These are phyloP conservation scores for Cephus spinipes DNA, from an alignment of 2,888 invertebrate genomes.

Conservation along the genomic window DNA sequence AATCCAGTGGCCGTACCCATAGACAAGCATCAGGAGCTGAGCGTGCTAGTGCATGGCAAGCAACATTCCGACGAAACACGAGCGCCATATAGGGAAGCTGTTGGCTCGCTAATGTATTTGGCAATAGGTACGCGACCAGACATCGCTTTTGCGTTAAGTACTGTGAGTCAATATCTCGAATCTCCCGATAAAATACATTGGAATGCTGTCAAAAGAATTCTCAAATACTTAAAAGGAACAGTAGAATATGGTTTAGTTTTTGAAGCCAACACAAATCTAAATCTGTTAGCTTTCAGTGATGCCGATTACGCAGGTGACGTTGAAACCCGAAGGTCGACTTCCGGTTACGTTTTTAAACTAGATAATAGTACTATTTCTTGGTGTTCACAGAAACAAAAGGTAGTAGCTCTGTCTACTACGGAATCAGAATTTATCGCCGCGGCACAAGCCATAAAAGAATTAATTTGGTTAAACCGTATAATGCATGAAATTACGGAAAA, in stretches of 20 bases:
- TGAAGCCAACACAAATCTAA: not conserved
- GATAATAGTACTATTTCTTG: slow-evolving; percentile 19
- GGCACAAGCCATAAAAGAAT: slow-evolving; percentile 29
- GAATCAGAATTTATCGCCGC: slow-evolving; percentile 42
- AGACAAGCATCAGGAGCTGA: slow-evolving; percentile 20
- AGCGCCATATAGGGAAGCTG: slow-evolving; percentile 29
- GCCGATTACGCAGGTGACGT: slow-evolving; percentile 20
- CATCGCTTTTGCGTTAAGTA: slow-evolving; percentile 27
- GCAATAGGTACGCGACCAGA: slow-evolving; percentile 31
- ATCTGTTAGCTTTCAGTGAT: slow-evolving; percentile 24
- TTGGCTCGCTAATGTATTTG: slow-evolving; percentile 31
- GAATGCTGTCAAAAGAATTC: slow-evolving; percentile 28
- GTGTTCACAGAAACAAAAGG: slow-evolving; percentile 32
- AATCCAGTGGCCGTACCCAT: slow-evolving; percentile 37
- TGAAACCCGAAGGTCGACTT: slow-evolving; percentile 25
- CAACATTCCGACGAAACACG: slow-evolving; percentile 1
- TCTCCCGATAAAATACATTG: slow-evolving; percentile 28
- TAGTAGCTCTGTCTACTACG: slow-evolving; percentile 37
- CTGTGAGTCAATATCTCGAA: slow-evolving; percentile 25
- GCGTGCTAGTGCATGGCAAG: slow-evolving; percentile 7
- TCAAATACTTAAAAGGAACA: slow-evolving; percentile 30
- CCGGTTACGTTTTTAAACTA: slow-evolving; percentile 23
- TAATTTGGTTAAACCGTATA: slow-evolving; percentile 32
- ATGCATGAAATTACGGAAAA: slow-evolving; percentile 29
- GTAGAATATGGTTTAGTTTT: slow-evolving; percentile 20